These are phyloP conservation scores for Mythimna impura DNA, from an alignment of 2,888 invertebrate genomes.

Conservation along the genomic window DNA sequence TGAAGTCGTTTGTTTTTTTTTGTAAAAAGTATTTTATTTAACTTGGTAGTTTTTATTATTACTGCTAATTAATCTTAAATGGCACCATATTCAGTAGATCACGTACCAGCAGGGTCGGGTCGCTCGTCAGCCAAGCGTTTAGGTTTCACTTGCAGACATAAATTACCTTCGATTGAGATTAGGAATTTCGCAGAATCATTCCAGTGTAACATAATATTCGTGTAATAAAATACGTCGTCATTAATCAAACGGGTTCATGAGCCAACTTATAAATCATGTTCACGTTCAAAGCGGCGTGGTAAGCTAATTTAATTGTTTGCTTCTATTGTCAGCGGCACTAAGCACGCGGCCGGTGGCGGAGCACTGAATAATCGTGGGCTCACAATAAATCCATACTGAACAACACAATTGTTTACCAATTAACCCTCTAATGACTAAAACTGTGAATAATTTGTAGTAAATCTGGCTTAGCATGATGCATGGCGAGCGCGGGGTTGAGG, in stretches of 20 bases:
- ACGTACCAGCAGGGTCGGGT: no score
- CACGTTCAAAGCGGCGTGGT: slow-evolving; percentile 22
- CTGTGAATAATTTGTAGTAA: slow-evolving; percentile 66
- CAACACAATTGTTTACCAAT: slow-evolving; percentile 63
- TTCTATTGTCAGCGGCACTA: slow-evolving; percentile 14
- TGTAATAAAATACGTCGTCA: slow-evolving; percentile 47
- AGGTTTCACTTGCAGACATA: slow-evolving; percentile 15
- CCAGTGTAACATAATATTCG: slow-evolving; percentile 33
- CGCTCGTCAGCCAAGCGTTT: not conserved
- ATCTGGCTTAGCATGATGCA: slow-evolving; percentile 58
- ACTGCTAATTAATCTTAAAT: not conserved
- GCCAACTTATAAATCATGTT: slow-evolving; percentile 43
- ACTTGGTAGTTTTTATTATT: not conserved
- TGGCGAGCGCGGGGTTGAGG: slow-evolving; percentile 15
- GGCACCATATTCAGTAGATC: not conserved
- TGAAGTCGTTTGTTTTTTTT: no score
- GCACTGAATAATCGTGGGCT: slow-evolving; percentile 53
- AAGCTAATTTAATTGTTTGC: slow-evolving; percentile 30
- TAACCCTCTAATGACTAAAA: slow-evolving; percentile 64
- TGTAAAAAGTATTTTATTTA: no score
- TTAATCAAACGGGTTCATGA: slow-evolving; percentile 43
- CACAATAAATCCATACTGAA: slow-evolving; percentile 60
- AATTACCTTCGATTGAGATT: slow-evolving; percentile 26
- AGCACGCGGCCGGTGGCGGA: not conserved
- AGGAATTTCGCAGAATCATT: slow-evolving; percentile 28